These are phyloP conservation scores for Otis tarda DNA, from an alignment of 2,113 vertebrate species.

Conservation along the genomic window DNA sequence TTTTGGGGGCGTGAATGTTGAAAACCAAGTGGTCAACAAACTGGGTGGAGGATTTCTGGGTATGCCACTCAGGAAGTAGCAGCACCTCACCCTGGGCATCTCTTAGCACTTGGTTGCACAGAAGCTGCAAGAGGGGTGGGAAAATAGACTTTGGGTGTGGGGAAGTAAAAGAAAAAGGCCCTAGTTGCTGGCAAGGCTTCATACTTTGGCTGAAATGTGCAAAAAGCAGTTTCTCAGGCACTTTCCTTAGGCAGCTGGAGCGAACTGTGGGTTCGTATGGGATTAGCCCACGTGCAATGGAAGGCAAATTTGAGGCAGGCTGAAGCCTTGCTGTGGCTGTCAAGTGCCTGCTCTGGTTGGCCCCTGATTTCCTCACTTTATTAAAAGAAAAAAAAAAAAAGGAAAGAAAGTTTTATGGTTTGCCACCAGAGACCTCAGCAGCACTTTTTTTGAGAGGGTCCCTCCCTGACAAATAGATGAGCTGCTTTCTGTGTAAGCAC, in stretches of 20 bases:
- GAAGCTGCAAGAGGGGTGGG: not conserved
- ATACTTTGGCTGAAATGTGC: not conserved
- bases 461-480: not conserved
- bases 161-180: not conserved
- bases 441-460: not conserved
- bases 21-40: rapidly evolving
- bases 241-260: not conserved
- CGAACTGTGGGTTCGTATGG: rapidly evolving
- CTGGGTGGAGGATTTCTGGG: not conserved
- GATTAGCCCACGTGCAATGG: rapidly evolving
- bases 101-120: not conserved
- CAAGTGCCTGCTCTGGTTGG: rapidly evolving
- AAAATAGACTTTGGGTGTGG: not conserved
- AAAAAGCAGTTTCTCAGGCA: not conserved
- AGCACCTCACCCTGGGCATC: rapidly evolving
- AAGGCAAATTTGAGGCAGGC: not conserved
- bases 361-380: not conserved
- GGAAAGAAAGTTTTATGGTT: not conserved
- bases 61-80: not conserved
- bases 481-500: not conserved
- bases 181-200: not conserved
- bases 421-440: not conserved
- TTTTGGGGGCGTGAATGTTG: not conserved
- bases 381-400: not conserved
- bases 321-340: not conserved